These are phyloP conservation scores for Electrophaes corylata DNA, from an alignment of 2,888 invertebrate genomes.

Conservation along the genomic window DNA sequence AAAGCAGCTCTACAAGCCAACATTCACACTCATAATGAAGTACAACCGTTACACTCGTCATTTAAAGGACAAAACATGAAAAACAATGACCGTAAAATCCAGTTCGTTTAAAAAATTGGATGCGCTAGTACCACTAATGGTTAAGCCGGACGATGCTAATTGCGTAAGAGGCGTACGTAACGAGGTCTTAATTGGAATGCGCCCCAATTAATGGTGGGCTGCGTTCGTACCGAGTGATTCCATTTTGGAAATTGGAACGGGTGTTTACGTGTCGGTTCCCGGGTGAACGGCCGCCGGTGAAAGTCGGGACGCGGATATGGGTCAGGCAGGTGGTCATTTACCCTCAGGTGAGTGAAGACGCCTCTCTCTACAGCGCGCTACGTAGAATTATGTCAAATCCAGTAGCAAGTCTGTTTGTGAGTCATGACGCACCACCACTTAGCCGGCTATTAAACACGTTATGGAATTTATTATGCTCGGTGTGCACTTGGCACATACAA, in stretches of 20 bases:
- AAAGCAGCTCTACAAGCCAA: conserved; percentile 4
- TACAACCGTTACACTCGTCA: conserved; percentile 27
- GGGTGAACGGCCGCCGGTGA: conserved; percentile 81
- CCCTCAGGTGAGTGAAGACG: conserved; percentile 68
- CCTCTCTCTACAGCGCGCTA: conserved; percentile 46
- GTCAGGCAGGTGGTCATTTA: conserved; percentile 82
- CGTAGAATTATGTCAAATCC: conserved; percentile 54
- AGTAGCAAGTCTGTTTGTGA: conserved; percentile 40
- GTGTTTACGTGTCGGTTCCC: conserved; percentile 73
- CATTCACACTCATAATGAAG: conserved; percentile 9
- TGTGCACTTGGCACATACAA: conserved; percentile 36
- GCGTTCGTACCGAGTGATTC: conserved; percentile 64
- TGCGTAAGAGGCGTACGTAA: conserved; percentile 76
- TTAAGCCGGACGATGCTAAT: conserved; percentile 66
- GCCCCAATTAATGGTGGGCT: conserved; percentile 77
- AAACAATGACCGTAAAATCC: conserved; percentile 32
- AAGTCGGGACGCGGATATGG: conserved; percentile 77
- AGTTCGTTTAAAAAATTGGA: conserved; percentile 52
- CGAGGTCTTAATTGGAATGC: conserved; percentile 81
- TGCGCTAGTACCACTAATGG: conserved; percentile 54
- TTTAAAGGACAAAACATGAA: conserved; percentile 37
- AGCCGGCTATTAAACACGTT: conserved; percentile 35
- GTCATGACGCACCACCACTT: conserved; percentile 34
- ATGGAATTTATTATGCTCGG: conserved; percentile 35
- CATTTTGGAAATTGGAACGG: conserved; percentile 74